A percentile compares a stretch with the other conserved stretches of the same genome.
Evolutionary conservation across 2,797 vertebrate species (phyloP).

Genomic region (Denticeps clupeoides): DNA sequence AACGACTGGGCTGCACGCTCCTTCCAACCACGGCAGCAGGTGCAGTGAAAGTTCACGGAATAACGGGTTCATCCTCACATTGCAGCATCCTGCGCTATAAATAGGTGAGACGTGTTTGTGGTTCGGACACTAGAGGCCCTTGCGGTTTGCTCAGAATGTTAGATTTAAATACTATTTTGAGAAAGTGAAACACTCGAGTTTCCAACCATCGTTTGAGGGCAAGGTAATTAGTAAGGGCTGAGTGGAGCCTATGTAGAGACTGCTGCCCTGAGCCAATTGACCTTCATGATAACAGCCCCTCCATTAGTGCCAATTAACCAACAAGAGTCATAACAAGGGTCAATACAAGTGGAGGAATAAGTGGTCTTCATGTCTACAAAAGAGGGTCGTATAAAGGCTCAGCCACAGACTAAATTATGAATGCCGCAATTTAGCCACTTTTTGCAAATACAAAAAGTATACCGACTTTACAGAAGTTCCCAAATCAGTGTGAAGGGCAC

Average conservation of each 20-base stretch:
- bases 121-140: no score
- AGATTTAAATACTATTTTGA: slow-evolving; percentile 22
- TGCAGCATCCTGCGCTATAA: no score
- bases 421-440: no score
- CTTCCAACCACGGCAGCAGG: no score
- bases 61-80: no score
- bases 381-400: neutral
- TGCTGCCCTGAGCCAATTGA: slow-evolving; percentile 25
- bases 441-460: no score
- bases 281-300: slow-evolving; percentile 27
- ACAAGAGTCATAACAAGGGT: slow-evolving; percentile 25
- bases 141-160: neutral
- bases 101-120: no score
- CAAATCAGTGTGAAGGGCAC: no score
- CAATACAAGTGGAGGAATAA: neutral
- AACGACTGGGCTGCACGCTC: no score
- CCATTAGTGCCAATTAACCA: slow-evolving; percentile 32
- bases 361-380: neutral
- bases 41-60: no score
- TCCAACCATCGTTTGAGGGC: slow-evolving; percentile 4
- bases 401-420: neutral
- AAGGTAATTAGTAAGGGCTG: slow-evolving; percentile 22
- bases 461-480: no score
- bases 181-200: slow-evolving; percentile 19
- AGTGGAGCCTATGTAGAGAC: slow-evolving; percentile 11